phyloP scores from a whole-genome alignment of 2,797 vertebrate genomes.

The Melanotaenia nigrans region DNA sequence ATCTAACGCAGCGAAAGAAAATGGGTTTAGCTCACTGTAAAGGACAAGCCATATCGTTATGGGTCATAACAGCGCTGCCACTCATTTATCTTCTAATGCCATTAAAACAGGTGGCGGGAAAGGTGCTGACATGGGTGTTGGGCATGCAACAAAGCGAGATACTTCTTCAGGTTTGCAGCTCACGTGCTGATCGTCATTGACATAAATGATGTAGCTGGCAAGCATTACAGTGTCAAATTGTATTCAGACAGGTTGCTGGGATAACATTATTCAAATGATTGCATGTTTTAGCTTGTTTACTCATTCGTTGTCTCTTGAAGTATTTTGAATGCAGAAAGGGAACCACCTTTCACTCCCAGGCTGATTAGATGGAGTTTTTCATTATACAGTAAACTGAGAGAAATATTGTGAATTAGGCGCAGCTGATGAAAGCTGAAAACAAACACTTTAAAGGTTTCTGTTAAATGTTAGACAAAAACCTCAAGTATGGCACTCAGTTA shows the following conservation, averaged over 20 bases:
- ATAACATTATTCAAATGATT: constrained; percentile 43
- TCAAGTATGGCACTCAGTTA: not conserved
- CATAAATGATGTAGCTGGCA: constrained; percentile 65
- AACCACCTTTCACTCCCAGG: not conserved
- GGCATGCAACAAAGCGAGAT: constrained; percentile 64
- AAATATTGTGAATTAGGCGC: not conserved
- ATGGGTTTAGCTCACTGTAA: constrained; percentile 77
- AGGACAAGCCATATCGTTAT: constrained; percentile 72
- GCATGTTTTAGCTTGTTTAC: constrained; percentile 44
- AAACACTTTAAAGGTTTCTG: not conserved
- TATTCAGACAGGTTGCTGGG: constrained; percentile 47
- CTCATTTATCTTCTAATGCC: constrained; percentile 80
- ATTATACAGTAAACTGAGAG: not conserved
- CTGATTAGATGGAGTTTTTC: constrained; percentile 18
- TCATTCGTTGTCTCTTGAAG: constrained; percentile 38
- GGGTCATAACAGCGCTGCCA: constrained; percentile 74
- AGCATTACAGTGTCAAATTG: constrained; percentile 44
- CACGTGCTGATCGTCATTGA: constrained; percentile 55
- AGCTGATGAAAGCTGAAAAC: not conserved
- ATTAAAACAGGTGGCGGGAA: constrained; percentile 63
- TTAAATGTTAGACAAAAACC: not conserved
- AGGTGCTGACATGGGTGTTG: constrained; percentile 74
- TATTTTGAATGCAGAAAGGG: constrained; percentile 17
- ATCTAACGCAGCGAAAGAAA: constrained; percentile 61
- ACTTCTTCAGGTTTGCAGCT: constrained; percentile 47